Evolutionary conservation across 2,113 vertebrate genomes (phyloP), one percentile per base, ranked within the genome.

Genomic region (Pogona vitticeps): DNA sequence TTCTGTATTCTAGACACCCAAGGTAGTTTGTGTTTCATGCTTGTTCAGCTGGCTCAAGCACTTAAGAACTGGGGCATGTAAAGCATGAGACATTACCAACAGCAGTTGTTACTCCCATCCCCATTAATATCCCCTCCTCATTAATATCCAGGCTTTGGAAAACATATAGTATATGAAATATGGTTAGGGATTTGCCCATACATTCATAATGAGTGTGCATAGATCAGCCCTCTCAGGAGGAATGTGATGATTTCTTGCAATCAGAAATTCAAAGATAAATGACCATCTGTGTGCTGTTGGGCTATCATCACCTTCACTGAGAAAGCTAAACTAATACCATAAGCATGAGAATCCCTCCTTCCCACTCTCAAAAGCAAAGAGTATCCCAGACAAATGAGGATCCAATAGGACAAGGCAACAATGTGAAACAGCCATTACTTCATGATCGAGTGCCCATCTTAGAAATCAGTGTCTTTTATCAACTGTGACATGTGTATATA

Each of bases 391-490:
- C 63, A 1, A 13, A 85, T 21, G 26, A 63, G 0, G 78, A 10
- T 33, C n/a, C n/a, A 26, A 33, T 18, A 65, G n/a, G 26, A 3
- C 61, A 5, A 80, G 18, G 13, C 3, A 68, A 72, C 83, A 70
- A 89, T 77, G 79, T 21, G 17, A 28, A 85, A 71, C 84, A 13
- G 67, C 75, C 80, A 86, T 76, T 46, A 87, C 58, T 21, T 5
- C 84, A 58, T 84, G 83, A n/a, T 0, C 3, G 80, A 90, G 3
- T 84, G 9, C 26, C 59, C 90, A 77, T 81, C 84, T 91, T 40
- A 90, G 85, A 89, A 92, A 92, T 89, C 42, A 63, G 21, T 42
- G 28, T 73, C 59, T 71, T 14, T n/a, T 26, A 80, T 42, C 6
- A 33, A 86, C 20, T 9, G 68, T 82, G 31, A 56, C 38, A 52